Percentiles rank a stretch among this genome's conserved stretches.
phyloP scores from a whole-genome alignment of 2,888 invertebrate genomes.

The Galerucella pusilla region DNA sequence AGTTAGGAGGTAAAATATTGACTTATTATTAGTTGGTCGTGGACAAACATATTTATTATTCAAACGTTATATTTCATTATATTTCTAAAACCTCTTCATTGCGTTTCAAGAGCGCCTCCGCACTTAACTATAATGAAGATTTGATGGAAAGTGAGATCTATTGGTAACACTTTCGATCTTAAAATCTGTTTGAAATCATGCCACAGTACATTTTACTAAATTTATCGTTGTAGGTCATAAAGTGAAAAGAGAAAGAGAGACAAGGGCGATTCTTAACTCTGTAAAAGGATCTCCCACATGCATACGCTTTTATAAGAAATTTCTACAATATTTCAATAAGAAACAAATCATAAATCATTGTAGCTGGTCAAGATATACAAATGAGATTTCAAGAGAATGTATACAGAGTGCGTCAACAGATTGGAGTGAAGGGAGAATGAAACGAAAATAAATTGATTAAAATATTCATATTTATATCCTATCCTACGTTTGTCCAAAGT shows the following conservation, averaged over 20 bases:
- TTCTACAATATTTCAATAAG: constrained; percentile 41
- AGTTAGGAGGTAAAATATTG: too few species aligned
- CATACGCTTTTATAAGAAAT: constrained; percentile 24
- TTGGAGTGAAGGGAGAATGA: too few species aligned
- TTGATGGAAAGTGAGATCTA: constrained; percentile 5
- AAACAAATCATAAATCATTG: neutral
- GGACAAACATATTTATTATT: too few species aligned
- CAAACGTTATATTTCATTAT: too few species aligned
- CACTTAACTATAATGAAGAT: neutral
- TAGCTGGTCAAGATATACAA: neutral
- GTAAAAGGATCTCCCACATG: constrained; percentile 38
- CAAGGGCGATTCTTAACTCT: constrained; percentile 35
- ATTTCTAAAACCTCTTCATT: too few species aligned
- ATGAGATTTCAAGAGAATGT: too few species aligned
- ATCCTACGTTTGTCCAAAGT: too few species aligned
- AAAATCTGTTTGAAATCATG: constrained; percentile 21
- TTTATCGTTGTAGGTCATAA: constrained; percentile 38
- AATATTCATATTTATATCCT: too few species aligned
- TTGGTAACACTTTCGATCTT: constrained; percentile 18
- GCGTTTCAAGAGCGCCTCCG: too few species aligned
- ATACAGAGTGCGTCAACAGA: too few species aligned
- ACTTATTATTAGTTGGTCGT: too few species aligned
- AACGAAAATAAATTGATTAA: too few species aligned
- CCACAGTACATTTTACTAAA: constrained; percentile 6
- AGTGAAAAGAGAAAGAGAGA: constrained; percentile 37